Evolutionary conservation across 2,797 vertebrate genomes (phyloP).

Genomic region (Onychomys leucogaster): DNA sequence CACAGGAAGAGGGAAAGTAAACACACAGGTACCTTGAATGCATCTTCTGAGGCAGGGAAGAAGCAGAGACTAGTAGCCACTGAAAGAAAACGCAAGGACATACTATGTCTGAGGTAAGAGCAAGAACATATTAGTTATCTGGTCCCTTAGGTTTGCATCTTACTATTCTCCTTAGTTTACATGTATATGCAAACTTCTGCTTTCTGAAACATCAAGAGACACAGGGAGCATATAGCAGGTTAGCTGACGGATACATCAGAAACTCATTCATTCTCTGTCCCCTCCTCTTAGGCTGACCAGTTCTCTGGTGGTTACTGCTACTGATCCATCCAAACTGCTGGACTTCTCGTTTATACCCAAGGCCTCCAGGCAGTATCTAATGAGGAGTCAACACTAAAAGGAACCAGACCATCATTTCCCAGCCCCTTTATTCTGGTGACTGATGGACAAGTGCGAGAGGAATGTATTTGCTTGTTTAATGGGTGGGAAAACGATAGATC

Average conservation of each 20-base stretch:
- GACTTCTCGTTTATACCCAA: constrained; percentile 69
- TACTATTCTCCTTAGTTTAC: constrained; percentile 6
- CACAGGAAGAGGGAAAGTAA: constrained; percentile 23
- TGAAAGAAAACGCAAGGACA: constrained; percentile 51
- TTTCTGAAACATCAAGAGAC: constrained; percentile 49
- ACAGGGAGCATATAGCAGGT: constrained; percentile 9
- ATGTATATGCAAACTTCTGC: constrained; percentile 40
- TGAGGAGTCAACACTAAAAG: constrained; percentile 67
- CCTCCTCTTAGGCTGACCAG: constrained; percentile 56
- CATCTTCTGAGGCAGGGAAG: constrained; percentile 30
- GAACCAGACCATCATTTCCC: constrained; percentile 63
- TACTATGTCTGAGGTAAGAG: constrained; percentile 17
- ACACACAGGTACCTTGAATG: not conserved
- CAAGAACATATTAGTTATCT: constrained; percentile 42
- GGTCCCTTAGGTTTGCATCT: constrained; percentile 53
- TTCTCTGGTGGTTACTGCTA: constrained; percentile 62
- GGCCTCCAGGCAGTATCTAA: constrained; percentile 64
- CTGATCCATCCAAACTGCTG: constrained; percentile 67
- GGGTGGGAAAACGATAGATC: constrained; percentile 34
- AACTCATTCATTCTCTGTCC: constrained; percentile 75
- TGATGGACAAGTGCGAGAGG: constrained; percentile 45
- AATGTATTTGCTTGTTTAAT: constrained; percentile 4
- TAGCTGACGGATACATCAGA: constrained; percentile 58
- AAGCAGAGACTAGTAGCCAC: not conserved
- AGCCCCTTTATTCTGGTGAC: constrained; percentile 59